Evolutionary conservation across 2,888 invertebrate species (phyloP), one percentile per base, ranked within the genome.

Genomic region (Caenorhabditis wallacei): DNA sequence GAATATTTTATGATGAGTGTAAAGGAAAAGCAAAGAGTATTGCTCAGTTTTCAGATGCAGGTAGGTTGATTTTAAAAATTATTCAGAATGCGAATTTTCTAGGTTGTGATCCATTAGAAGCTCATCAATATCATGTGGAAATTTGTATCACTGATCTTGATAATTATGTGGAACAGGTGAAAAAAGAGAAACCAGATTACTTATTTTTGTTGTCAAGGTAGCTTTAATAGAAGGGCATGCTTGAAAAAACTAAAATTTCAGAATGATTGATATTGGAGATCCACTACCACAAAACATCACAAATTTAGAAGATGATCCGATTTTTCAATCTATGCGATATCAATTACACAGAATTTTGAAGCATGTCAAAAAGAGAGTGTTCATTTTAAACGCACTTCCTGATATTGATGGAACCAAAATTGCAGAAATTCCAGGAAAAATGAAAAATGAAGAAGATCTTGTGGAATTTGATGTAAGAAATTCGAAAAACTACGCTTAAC

Each of bases 21-120:
- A 18, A 18, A 20, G 18, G n/a, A 4, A 59, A 22, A 7, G 37
- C 59, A 16, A 59, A 40, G 35, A 20, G 37, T 2, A 20, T 59
- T 5, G 4, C 22, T 40, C 59, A 59, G 4, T 37, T 22, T 59
- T 18, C 37, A 5, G n/a, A 37, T 5, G 30, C 30, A 4, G 59
- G 59, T 59, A 5, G 8, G 30, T 30, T 30, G 3, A 30, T 5
- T 5, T 5, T 30, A 30, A 30, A 30, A 5, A 3, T 30, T 30
- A 30, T 30, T 30, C 30, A 30, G 8, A 30, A 13, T 40, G 10
- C 13, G 10, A 40, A 40, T 40, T 16, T 40, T 59, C 22, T 7
- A 59, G 59, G 37, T 16, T 59, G 59, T 22, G 59, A 59, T 37
- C 59, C 59, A 2, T 40, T 59, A 16, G 22, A 40, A 37, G 30